phyloP scores from a whole-genome alignment of 2,888 invertebrate species.

The Netelia melanura region DNA sequence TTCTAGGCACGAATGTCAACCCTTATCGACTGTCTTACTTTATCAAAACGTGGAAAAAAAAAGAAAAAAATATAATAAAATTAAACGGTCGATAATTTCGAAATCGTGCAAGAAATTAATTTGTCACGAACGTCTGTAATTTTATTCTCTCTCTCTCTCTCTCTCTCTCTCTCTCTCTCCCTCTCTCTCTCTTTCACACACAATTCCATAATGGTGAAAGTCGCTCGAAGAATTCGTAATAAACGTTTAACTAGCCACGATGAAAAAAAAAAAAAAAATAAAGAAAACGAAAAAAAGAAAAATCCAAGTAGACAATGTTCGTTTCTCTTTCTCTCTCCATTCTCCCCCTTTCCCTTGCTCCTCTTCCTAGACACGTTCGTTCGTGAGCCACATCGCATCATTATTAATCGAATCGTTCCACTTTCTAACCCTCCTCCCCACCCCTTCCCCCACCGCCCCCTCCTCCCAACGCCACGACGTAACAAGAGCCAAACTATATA shows the following conservation, averaged over 20 bases:
- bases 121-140: conserved; percentile 10
- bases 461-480: conserved; percentile 33
- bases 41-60: background rate
- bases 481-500: conserved; percentile 39
- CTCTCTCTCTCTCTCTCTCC: background rate
- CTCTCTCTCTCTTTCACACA: background rate
- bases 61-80: background rate
- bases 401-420: conserved; percentile 78
- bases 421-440: conserved; percentile 72
- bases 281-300: background rate
- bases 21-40: too few relatives aligned
- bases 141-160: conserved; percentile 12
- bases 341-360: conserved; percentile 10
- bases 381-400: conserved; percentile 57
- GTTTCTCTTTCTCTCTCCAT: conserved; percentile 35
- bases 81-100: background rate
- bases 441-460: too few relatives aligned
- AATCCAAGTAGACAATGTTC: conserved; percentile 39
- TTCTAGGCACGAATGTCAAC: too few relatives aligned
- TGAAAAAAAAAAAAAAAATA: conserved; percentile 12
- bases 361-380: conserved; percentile 48
- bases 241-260: conserved; percentile 31
- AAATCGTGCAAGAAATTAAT: conserved; percentile 18
- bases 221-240: conserved; percentile 29
- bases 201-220: conserved; percentile 57